Conservation (phyloP, 2,888 invertebrate genomes). For the Bruchidius siliquastri region DNA sequence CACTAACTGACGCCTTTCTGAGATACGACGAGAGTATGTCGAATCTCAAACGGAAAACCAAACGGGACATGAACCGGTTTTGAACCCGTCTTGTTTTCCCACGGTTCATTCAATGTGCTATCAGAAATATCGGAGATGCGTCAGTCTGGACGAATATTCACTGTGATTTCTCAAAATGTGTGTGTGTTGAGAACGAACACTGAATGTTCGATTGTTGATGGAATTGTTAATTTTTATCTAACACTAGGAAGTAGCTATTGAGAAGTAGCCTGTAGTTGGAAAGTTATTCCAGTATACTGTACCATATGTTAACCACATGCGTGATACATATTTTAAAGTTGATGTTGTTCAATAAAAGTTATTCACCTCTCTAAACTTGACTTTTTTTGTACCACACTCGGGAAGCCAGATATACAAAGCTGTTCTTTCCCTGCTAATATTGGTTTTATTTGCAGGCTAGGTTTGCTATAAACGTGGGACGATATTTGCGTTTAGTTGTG, state of each 20-base stretch:
- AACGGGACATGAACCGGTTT: slow-evolving; percentile 20
- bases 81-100: slow-evolving; percentile 16
- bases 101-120: slow-evolving; percentile 10
- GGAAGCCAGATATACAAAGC: too few species aligned
- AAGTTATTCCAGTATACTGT: slow-evolving; percentile 44
- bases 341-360: slow-evolving; percentile 44
- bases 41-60: slow-evolving; percentile 28
- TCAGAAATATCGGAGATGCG: slow-evolving; percentile 9
- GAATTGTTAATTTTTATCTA: slow-evolving; percentile 23
- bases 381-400: slow-evolving; percentile 5
- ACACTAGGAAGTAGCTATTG: slow-evolving; percentile 25
- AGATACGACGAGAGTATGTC: slow-evolving; percentile 32
- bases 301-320: slow-evolving; percentile 43
- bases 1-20: slow-evolving; percentile 32
- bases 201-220: slow-evolving; percentile 29
- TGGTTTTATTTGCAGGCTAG: too few species aligned
- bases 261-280: slow-evolving; percentile 34
- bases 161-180: slow-evolving; percentile 35
- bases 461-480: too few species aligned
- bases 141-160: slow-evolving; percentile 26
- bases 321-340: slow-evolving; percentile 41
- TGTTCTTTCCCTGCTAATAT: too few species aligned
- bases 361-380: slow-evolving; percentile 41
- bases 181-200: slow-evolving; percentile 39
- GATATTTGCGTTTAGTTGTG: too few species aligned